phyloP scores from a whole-genome alignment of 1,140 invertebrate genomes.

The Uloborus diversus region DNA sequence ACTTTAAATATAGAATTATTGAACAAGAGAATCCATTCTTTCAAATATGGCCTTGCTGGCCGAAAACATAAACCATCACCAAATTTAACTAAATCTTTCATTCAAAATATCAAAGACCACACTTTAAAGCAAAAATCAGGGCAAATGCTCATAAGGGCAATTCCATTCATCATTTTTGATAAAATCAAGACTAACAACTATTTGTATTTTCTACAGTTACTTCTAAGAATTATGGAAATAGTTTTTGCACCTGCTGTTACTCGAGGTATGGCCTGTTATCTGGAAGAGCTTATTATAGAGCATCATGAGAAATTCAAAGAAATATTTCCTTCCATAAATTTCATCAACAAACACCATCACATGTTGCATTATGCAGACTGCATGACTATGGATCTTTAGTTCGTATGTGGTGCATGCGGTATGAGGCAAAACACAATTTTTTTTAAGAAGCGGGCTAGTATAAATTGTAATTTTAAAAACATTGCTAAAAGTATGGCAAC shows the following conservation, averaged over 20 bases:
- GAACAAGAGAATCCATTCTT: constrained; percentile 1
- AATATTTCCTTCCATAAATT: not conserved
- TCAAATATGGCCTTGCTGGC: constrained; percentile 9
- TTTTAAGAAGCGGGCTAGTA: constrained; percentile 1
- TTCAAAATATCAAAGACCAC: not conserved
- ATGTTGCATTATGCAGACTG: constrained; percentile 5
- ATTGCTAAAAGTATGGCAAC: not conserved
- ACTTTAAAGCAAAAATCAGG: constrained; percentile 9
- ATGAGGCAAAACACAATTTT: constrained; percentile 11
- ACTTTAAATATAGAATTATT: not conserved
- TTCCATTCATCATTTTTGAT: constrained; percentile 4
- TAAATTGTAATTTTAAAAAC: constrained; percentile 18
- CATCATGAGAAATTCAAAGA: not conserved
- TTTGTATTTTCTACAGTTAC: not conserved
- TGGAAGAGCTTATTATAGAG: not conserved
- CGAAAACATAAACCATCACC: constrained; percentile 2
- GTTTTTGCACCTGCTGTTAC: not conserved
- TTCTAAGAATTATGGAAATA: constrained; percentile 6
- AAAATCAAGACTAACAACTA: not conserved
- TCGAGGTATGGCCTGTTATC: not conserved
- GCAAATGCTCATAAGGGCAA: not conserved
- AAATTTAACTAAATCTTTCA: not conserved
- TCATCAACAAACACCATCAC: constrained; percentile 22
- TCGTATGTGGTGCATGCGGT: constrained; percentile 3
- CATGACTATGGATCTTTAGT: not conserved